Evolutionary conservation across 2,797 vertebrate species (phyloP), one percentile per base, ranked within the genome.

Genomic region (Pseudochromis fuscus): DNA sequence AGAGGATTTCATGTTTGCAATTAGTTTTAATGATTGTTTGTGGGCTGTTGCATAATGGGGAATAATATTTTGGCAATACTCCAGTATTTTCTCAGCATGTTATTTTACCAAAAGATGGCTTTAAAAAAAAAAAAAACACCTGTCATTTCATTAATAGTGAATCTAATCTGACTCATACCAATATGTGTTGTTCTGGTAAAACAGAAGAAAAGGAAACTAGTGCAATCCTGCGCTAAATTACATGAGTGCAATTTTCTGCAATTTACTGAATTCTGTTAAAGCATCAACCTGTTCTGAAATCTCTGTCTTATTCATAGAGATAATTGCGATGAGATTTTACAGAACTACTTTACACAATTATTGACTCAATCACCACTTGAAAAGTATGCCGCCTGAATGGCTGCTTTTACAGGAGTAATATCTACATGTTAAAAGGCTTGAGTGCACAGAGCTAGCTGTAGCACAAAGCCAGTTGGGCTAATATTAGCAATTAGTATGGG

Each of bases 11-110:
- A 63, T 72, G 51, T 61, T 74, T 56, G 62, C 77, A 81, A 76
- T 87, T 77, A 77, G 52, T 27, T 45, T 18, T 75, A 69, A 74
- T 65, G 61, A 79, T 68, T 19, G 6, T 80, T 71, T 72, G 59
- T 58, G n/a, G 55, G 25, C 21, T 7, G 46, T 59, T 60, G 40
- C 48, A 67, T 69, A 75, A 67, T 77, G 58, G 55, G 37, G 18
- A 68, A 31, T 56, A 66, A 63, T 72, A 71, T 70, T 78, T 69
- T 53, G 70, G 53, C 25, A 77, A 23, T 59, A 49, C 58, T 75
- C 57, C 25, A 70, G 28, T 31, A 15, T 23, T 13, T 15, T 19
- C 68, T 57, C 18, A 6, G 27, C 51, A 24, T 51, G 38, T 45
- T 44, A 24, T 51, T 44, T 45, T 44, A 49, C n/a, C 30, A 42